These are phyloP conservation scores for Lepidurus arcticus DNA, from an alignment of 1,140 invertebrate species.

Conservation along the genomic window DNA sequence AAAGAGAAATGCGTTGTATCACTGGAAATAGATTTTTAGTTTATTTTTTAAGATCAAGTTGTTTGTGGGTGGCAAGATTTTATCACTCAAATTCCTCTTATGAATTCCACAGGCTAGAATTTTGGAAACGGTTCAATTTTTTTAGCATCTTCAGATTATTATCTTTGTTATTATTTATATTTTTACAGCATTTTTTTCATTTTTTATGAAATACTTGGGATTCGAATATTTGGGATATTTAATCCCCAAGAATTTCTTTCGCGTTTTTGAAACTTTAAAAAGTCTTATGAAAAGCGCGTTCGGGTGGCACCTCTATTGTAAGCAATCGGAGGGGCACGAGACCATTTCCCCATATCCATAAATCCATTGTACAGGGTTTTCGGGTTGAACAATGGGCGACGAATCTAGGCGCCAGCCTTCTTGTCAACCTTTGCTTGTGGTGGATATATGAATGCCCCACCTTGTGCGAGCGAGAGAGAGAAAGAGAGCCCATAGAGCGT, in stretches of 20 bases:
- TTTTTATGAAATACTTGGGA: not conserved
- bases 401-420: not conserved
- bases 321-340: not conserved
- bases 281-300: not conserved
- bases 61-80: no score
- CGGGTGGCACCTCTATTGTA: not conserved
- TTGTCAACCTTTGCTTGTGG: not conserved
- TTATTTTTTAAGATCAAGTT: no score
- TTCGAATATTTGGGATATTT: not conserved
- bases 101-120: no score
- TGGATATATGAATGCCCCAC: constrained; percentile 17
- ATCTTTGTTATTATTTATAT: no score
- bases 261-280: not conserved
- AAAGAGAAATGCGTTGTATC: no score
- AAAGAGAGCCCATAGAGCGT: not conserved
- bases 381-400: constrained; percentile 6
- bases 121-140: no score
- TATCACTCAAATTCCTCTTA: no score
- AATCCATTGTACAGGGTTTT: not conserved
- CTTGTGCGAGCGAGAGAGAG: not conserved
- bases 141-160: no score
- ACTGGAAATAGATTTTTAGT: no score
- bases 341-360: constrained; percentile 9
- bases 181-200: not conserved
- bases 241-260: not conserved